Percentiles rank a stretch among this genome's conserved stretches.
Conservation (phyloP, 30 jellyfish, hydroid and myxozoan species). For the Aurelia sp. region DNA sequence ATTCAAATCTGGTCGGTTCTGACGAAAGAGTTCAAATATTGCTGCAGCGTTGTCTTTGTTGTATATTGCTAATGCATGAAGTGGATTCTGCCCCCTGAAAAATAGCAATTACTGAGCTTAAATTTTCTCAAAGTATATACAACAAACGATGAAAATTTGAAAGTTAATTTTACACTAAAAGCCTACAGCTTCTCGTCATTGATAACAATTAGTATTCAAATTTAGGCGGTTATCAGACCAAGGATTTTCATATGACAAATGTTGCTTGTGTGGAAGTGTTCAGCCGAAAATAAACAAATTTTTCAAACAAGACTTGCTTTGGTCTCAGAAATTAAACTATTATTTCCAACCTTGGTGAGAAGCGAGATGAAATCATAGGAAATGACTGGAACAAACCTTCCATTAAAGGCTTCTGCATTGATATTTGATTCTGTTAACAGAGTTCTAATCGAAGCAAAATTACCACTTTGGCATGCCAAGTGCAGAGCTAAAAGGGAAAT, state of each 20-base stretch:
- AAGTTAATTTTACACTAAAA: too few species aligned
- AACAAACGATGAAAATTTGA: background rate
- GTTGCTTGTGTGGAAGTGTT: too few species aligned
- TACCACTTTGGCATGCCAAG: conserved; percentile 90
- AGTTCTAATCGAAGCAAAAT: conserved; percentile 66
- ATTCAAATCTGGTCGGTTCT: conserved; percentile 86
- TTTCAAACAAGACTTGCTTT: too few species aligned
- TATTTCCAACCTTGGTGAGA: too few species aligned
- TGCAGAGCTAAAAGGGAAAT: conserved; percentile 75
- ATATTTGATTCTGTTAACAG: conserved; percentile 81
- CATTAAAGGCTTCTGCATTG: conserved; percentile 78
- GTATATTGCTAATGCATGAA: conserved; percentile 79
- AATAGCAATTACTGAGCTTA: background rate
- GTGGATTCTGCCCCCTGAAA: conserved; percentile 82
- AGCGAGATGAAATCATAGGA: too few species aligned
- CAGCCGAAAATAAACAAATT: too few species aligned
- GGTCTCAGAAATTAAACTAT: too few species aligned
- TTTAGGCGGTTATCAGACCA: too few species aligned
- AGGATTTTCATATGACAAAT: too few species aligned
- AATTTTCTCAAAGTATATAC: too few species aligned
- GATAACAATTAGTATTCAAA: too few species aligned
- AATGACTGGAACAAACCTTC: conserved; percentile 33
- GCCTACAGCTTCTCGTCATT: too few species aligned
- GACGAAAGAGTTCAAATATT: conserved; percentile 88
- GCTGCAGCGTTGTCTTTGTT: conserved; percentile 90